phyloP scores from a whole-genome alignment of 2,797 vertebrate species.

The Carapus acus region DNA sequence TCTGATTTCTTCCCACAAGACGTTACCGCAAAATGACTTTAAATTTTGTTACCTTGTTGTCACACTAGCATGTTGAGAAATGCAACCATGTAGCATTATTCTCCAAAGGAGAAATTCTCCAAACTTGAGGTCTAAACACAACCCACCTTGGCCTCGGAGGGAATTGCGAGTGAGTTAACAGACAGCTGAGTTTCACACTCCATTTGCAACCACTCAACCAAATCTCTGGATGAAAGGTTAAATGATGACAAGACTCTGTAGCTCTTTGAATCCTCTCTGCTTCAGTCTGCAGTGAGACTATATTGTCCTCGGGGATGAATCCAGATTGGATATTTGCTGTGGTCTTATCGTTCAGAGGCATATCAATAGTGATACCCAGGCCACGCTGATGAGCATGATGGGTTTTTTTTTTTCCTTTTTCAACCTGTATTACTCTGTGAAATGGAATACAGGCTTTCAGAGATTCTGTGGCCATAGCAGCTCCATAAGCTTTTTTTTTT shows the following conservation, averaged over 20 bases:
- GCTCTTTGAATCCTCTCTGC: slow-evolving; percentile 24
- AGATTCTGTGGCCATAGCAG: not conserved
- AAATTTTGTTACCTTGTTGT: slow-evolving; percentile 9
- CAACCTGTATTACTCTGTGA: not conserved
- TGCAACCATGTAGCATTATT: too few relatives aligned
- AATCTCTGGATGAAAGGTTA: slow-evolving; percentile 41
- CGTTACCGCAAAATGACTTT: slow-evolving; percentile 8
- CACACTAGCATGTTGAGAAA: too few relatives aligned
- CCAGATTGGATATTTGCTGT: slow-evolving; percentile 29
- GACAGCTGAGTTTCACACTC: slow-evolving; percentile 35
- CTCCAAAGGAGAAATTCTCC: too few relatives aligned
- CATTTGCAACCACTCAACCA: slow-evolving; percentile 46
- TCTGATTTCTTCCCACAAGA: slow-evolving; percentile 1
- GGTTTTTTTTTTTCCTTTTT: slow-evolving; percentile 1
- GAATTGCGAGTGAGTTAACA: slow-evolving; percentile 21
- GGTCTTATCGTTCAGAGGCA: slow-evolving; percentile 7
- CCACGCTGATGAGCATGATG: slow-evolving; percentile 9
- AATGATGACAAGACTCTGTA: slow-evolving; percentile 38
- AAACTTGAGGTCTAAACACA: slow-evolving; percentile 25
- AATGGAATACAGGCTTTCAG: not conserved
- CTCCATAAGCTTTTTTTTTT: not conserved
- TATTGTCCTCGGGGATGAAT: slow-evolving; percentile 6
- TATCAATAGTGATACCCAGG: not conserved
- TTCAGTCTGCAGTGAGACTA: slow-evolving; percentile 2
- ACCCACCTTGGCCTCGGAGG: slow-evolving; percentile 10